Evolutionary conservation across 2,888 invertebrate species (phyloP), one percentile per base, ranked within the genome.

Genomic region (Oegoconia quadripuncta): DNA sequence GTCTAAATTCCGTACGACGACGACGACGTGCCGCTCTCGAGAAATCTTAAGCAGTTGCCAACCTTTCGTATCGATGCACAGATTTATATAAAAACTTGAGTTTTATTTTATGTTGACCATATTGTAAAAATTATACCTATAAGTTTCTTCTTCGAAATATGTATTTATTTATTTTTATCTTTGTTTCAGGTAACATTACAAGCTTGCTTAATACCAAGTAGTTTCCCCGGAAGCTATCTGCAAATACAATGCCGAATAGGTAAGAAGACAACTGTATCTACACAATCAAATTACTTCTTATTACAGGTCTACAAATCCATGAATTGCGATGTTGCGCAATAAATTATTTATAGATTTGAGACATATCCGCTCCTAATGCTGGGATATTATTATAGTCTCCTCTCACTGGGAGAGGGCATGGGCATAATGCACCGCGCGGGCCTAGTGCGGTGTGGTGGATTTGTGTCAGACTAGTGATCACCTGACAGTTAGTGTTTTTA

Each of bases 1-100:
- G 72, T 74, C 77, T 77, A 71, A 75, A 74, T 76, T 74, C 74
- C 71, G 63, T 63, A 55, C 65, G 67, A 65, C 63, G 65, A 56
- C 63, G 60, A 27, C 66, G 60, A n/a, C 65, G 65, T 62, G 62
- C 52, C 48, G 50, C 44, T 52, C 56, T 59, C 64, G 79, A 69
- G 79, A 78, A 78, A 80, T 75, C 75, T 59, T 45, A 48, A 46
- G 60, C 53, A 40, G 63, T 60, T 38, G 48, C 37, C 65, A 76
- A 78, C 78, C 52, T 72, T 75, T 65, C 39, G 16, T 27, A 27
- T 29, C 32, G 26, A 34, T 48, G 41, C 18, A 13, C 29, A 25
- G 32, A 32, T 35, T 17, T 30, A 39, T 41, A 42, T 31, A 38
- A 17, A 38, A 37, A 25, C 8, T 23, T 2, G 1, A 22, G n/a